Evolutionary conservation across 1,140 invertebrate genomes (phyloP), one percentile per base, ranked within the genome.

Genomic region (Zaprionus nigranus): DNA sequence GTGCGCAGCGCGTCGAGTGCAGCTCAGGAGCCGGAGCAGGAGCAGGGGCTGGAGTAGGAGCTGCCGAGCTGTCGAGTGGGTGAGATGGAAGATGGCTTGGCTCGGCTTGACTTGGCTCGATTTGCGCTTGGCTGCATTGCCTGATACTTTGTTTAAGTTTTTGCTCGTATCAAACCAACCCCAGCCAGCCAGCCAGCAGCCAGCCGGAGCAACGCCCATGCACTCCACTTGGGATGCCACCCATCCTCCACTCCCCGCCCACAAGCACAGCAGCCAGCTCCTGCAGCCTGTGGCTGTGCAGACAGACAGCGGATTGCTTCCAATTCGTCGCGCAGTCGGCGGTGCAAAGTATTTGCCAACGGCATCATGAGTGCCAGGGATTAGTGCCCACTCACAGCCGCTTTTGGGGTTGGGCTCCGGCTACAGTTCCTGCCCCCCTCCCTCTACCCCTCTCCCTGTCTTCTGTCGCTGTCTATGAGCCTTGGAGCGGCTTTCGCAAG

Each of bases 251-350:
- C 60, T 62, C 17, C 56, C 15, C 63, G 13, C 28, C 20, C 26
- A n/a, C 28, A 12, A 17, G 15, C 15, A 49, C 11, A 60, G 34
- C 28, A 28, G n/a, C 80, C 70, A 63, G 57, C 62, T 56, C 53
- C 24, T 22, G 53, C 26, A 56, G 22, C 51, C 24, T 6, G 51
- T 15, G 80, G 70, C 72, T 80, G 65, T 66, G 79, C 77, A 88
- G 83, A 87, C 84, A 88, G 84, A 88, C 84, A 88, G 79, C 78
- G 82, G 81, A 90, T 90, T 90, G 85, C 85, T 90, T 90, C 85
- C 85, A 90, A 90, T 90, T 90, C 85, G 85, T 90, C 85, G 85
- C 85, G 85, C 85, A 90, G 85, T 90, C 82, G 85, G 85, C 85
- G 81, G 85, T 90, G 85, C 86, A 85, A 90, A 88, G 85, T 90